Conservation (phyloP, 2,113 vertebrate genomes). For the Nothocercus nigrocapillus region DNA sequence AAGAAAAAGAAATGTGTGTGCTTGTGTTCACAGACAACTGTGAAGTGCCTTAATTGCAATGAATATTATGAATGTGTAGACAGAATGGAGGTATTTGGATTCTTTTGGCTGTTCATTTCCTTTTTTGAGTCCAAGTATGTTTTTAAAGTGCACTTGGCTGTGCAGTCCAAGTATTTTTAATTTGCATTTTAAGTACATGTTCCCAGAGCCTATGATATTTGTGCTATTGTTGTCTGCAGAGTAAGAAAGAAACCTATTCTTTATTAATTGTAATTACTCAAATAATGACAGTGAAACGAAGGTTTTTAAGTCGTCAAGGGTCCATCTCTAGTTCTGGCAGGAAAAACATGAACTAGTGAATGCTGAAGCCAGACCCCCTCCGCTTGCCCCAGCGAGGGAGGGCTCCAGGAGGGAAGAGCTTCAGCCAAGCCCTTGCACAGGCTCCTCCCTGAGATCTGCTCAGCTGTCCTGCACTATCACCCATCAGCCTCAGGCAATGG, state of each 20-base stretch:
- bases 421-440: rapidly evolving
- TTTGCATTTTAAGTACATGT: neutral
- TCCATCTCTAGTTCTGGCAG: neutral
- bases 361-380: neutral
- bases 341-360: no score
- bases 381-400: neutral
- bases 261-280: neutral
- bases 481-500: neutral
- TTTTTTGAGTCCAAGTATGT: neutral
- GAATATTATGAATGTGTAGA: neutral
- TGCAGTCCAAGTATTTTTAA: neutral
- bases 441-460: neutral
- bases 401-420: neutral
- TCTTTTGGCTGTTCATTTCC: neutral
- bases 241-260: neutral
- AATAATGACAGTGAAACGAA: neutral
- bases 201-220: neutral
- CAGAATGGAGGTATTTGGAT: neutral
- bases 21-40: neutral
- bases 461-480: neutral
- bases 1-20: neutral
- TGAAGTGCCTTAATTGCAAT: neutral
- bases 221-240: neutral
- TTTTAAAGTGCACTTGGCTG: neutral
- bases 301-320: neutral